These are phyloP conservation scores for Heliconius hermathena DNA, from an alignment of 1,140 invertebrate species.

Conservation along the genomic window DNA sequence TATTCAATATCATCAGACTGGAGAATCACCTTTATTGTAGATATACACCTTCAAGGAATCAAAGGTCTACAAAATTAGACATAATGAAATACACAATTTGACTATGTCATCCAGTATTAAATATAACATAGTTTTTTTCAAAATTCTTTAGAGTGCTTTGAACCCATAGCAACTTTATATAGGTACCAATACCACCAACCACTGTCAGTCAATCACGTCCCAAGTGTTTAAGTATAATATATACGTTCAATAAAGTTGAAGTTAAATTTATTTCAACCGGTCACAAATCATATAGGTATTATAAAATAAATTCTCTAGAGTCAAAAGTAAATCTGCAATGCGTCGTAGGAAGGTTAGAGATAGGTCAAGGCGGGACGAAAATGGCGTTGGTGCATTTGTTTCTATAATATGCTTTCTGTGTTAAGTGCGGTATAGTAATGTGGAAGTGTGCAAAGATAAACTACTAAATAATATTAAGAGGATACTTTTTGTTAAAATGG, in stretches of 20 bases:
- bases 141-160: too few relatives aligned
- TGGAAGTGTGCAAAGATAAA: not conserved
- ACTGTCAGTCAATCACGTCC: not conserved
- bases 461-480: not conserved
- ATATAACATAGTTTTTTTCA: too few relatives aligned
- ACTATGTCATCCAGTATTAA: too few relatives aligned
- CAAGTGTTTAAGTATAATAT: not conserved
- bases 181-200: too few relatives aligned
- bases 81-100: too few relatives aligned
- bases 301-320: conserved; percentile 10
- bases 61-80: too few relatives aligned
- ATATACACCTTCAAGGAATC: too few relatives aligned
- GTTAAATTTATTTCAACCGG: conserved; percentile 1
- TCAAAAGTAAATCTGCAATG: conserved; percentile 17
- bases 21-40: too few relatives aligned
- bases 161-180: not conserved
- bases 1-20: too few relatives aligned
- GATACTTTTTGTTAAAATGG: too few relatives aligned
- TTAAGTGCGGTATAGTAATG: not conserved
- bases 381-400: conserved; percentile 21
- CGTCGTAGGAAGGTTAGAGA: conserved; percentile 20
- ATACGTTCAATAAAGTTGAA: not conserved
- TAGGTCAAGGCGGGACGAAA: conserved; percentile 20
- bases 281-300: conserved; percentile 9
- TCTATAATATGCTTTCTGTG: not conserved